A percentile compares a stretch with the other conserved stretches of the same genome.
These are phyloP conservation scores for Pogonophryne albipinna DNA, from an alignment of 2,797 vertebrate genomes.

Conservation along the genomic window DNA sequence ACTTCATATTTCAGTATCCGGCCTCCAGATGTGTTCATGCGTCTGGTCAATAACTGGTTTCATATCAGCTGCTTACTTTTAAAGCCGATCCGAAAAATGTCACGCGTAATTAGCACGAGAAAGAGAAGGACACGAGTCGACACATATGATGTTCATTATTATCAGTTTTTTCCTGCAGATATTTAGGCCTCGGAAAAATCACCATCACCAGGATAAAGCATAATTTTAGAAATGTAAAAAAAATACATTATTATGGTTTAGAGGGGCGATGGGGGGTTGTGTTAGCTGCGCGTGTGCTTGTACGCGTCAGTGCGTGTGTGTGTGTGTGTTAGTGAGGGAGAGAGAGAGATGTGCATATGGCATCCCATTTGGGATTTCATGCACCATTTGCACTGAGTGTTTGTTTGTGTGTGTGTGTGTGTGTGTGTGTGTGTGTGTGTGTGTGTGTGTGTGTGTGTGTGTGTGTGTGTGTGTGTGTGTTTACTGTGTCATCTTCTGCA, in stretches of 20 bases:
- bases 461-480: not conserved
- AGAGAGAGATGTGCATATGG: constrained; percentile 60
- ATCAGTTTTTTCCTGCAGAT: not conserved
- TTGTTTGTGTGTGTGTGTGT: too few species aligned
- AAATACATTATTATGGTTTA: not conserved
- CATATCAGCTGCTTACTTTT: not conserved
- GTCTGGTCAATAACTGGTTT: not conserved
- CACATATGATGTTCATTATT: not conserved
- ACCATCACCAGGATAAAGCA: not conserved
- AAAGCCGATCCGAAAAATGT: not conserved
- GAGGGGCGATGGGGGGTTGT: not conserved
- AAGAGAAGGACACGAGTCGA: too few species aligned
- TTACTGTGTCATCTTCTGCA: constrained; percentile 13
- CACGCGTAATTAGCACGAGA: not conserved
- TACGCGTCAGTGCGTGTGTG: too few species aligned
- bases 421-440: too few species aligned
- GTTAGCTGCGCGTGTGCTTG: too few species aligned
- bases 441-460: too few species aligned
- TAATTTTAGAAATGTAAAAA: not conserved
- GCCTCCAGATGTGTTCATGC: not conserved
- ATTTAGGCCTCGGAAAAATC: not conserved
- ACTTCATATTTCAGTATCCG: not conserved
- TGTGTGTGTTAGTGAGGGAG: too few species aligned
- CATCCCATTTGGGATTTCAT: constrained; percentile 68
- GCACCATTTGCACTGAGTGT: constrained; percentile 70